Evolutionary conservation across 2,113 vertebrate species (phyloP), one percentile per base, ranked within the genome.

Genomic region (Scomber scombrus): DNA sequence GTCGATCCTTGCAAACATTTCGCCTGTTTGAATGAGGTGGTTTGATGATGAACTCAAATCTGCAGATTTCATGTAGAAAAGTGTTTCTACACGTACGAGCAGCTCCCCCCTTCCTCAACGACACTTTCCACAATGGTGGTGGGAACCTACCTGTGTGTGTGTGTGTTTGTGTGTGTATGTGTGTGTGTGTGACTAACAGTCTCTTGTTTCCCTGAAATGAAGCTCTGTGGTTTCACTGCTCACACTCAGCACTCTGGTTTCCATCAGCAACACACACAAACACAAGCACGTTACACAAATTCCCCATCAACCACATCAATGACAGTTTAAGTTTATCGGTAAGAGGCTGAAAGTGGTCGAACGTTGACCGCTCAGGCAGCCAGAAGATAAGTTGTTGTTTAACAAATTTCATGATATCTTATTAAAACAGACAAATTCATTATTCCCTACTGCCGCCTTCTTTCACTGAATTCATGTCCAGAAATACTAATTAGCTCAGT

Each of bases 191-290:
- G 84, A 83, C 67, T 80, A 71, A 74, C 63, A 47, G 13, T 19
- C 40, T 49, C 62, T 23, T n/a, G 52, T 81, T 90, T 89, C 89
- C 75, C 81, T 89, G 91, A 88, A 91, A 75, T 78, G 86, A 88
- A 89, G 71, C 79, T 72, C 46, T 88, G 89, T 78, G 91, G 89
- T 88, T 92, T 78, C 16, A 58, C 71, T 40, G 31, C 78, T 86
- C 60, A 86, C 77, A 76, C 34, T 78, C 82, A 66, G 71, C 74
- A 70, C 46, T 64, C 50, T 61, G 63, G 13, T 50, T 90, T 86
- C 63, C 64, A 85, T 86, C 72, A 80, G 65, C 56, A 15, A 85
- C 64, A 79, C 52, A 52, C 51, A 61, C 26, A 21, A 3, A 67
- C n/a, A 55, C 70, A 16, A 50, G 50, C 49, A 56, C n/a, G 1